These are phyloP conservation scores for Trissolcus brochymenae DNA, from an alignment of 2,888 invertebrate genomes.

Conservation along the genomic window DNA sequence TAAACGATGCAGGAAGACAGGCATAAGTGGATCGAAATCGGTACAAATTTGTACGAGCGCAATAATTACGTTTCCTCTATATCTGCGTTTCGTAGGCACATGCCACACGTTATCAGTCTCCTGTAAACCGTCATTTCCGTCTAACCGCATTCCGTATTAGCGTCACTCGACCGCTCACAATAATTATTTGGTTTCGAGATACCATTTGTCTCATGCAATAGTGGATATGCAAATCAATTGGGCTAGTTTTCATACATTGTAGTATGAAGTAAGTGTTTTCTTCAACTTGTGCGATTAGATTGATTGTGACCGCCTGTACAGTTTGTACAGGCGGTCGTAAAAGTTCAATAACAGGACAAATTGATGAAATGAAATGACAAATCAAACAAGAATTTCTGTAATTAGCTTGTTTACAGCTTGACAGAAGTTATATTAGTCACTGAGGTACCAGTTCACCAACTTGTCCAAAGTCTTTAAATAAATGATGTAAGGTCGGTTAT, in stretches of 20 bases:
- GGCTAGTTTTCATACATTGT: slow-evolving; percentile 30
- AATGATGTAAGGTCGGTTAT: too few relatives aligned
- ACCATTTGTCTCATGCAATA: slow-evolving; percentile 50
- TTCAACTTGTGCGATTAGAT: too few relatives aligned
- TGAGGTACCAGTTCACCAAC: too few relatives aligned
- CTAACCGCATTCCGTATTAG: slow-evolving; percentile 58
- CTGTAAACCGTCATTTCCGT: slow-evolving; percentile 59
- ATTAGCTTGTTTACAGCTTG: too few relatives aligned
- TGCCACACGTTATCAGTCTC: slow-evolving; percentile 58
- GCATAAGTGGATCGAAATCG: slow-evolving; percentile 57
- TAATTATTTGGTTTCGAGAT: slow-evolving; percentile 58
- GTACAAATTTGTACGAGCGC: slow-evolving; percentile 58
- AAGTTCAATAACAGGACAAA: too few relatives aligned
- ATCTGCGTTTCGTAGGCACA: slow-evolving; percentile 57
- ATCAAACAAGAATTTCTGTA: too few relatives aligned
- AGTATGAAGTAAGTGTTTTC: slow-evolving; percentile 4
- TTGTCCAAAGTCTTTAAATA: too few relatives aligned
- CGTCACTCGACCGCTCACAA: slow-evolving; percentile 58
- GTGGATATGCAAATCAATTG: slow-evolving; percentile 45
- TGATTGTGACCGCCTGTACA: too few relatives aligned
- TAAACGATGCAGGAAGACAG: slow-evolving; percentile 57
- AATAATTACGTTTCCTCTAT: slow-evolving; percentile 58
- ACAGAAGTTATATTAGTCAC: too few relatives aligned
- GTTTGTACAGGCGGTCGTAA: too few relatives aligned
- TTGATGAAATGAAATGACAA: too few relatives aligned